Evolutionary conservation across 2,113 vertebrate genomes (phyloP).

Genomic region (Corydoras sp.): DNA sequence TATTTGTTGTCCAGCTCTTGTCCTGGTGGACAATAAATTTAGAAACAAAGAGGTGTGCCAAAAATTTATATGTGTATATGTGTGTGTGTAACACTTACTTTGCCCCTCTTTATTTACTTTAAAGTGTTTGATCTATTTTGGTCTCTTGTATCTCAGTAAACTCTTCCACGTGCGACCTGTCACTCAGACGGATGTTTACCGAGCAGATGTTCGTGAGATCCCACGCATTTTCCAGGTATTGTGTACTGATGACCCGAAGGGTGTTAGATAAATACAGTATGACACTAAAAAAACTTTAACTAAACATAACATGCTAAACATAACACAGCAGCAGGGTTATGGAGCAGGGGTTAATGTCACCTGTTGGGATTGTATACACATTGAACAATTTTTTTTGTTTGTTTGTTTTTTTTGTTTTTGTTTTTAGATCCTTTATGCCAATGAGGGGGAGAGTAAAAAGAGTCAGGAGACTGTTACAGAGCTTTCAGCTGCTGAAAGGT

Average conservation of each 20-base stretch:
- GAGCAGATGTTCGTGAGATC: constrained; percentile 90
- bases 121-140: neutral
- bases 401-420: constrained; percentile 1
- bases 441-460: constrained; percentile 87
- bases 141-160: constrained; percentile 68
- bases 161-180: constrained; percentile 93
- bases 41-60: too few relatives aligned
- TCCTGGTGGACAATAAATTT: too few relatives aligned
- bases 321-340: too few relatives aligned
- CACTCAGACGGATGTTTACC: constrained; percentile 96
- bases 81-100: too few relatives aligned
- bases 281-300: too few relatives aligned
- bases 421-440: constrained; percentile 86
- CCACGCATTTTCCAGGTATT: constrained; percentile 94
- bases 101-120: too few relatives aligned
- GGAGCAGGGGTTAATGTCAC: too few relatives aligned
- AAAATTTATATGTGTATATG: too few relatives aligned
- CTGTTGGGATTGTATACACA: too few relatives aligned
- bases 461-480: constrained; percentile 81
- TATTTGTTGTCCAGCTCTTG: too few relatives aligned
- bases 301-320: too few relatives aligned
- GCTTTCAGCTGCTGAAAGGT: constrained; percentile 70
- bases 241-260: neutral
- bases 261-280: too few relatives aligned
- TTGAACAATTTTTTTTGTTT: neutral